A percentile compares a stretch with the other conserved stretches of the same genome.
phyloP scores from a whole-genome alignment of 2,113 vertebrate species.

The Hepsetus odoe region DNA sequence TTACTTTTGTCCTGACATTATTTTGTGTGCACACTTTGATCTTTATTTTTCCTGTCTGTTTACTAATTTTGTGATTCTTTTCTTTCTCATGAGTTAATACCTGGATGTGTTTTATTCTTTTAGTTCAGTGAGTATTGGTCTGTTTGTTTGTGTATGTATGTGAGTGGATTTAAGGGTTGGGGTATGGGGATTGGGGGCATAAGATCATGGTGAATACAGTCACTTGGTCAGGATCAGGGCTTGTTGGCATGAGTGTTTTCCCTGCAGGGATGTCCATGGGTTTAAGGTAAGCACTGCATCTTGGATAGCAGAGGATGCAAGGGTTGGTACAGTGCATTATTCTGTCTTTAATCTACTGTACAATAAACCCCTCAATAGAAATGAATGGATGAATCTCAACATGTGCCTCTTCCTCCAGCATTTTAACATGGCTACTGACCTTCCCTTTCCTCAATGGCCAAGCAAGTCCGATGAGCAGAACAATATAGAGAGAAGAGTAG shows the following conservation, averaged over 20 bases:
- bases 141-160: constrained; percentile 52
- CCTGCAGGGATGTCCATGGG: constrained; percentile 4
- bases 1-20: constrained; percentile 10
- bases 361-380: not conserved
- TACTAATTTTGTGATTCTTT: constrained; percentile 68
- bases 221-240: constrained; percentile 3
- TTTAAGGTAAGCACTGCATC: constrained; percentile 54
- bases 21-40: not conserved
- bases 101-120: constrained; percentile 49
- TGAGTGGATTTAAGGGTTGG: not conserved
- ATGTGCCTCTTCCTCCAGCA: constrained; percentile 39
- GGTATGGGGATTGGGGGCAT: not conserved
- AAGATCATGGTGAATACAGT: constrained; percentile 24
- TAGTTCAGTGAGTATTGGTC: constrained; percentile 1
- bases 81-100: constrained; percentile 58
- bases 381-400: constrained; percentile 35
- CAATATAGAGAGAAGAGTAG: constrained; percentile 1
- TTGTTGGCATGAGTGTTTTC: constrained; percentile 15
- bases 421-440: constrained; percentile 49
- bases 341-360: constrained; percentile 19
- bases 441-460: constrained; percentile 47
- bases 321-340: constrained; percentile 34
- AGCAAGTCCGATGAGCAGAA: constrained; percentile 40
- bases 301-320: constrained; percentile 22
- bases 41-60: constrained; percentile 52